Evolutionary conservation across 2,888 invertebrate species (phyloP).

Genomic region (Stratiomys singularior): DNA sequence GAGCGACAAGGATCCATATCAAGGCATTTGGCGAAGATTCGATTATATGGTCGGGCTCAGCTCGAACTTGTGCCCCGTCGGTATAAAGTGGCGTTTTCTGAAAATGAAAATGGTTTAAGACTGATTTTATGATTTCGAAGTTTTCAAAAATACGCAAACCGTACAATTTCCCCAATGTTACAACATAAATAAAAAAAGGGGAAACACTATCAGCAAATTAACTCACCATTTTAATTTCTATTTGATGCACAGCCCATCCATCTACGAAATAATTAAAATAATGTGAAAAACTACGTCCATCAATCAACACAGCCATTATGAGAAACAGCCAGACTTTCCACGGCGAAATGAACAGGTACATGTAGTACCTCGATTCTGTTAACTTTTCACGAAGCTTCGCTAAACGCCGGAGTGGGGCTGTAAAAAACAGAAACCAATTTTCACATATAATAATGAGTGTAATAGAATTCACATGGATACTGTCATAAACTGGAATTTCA

Average conservation of each 20-base stretch:
- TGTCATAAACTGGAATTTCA: background rate
- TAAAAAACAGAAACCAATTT: background rate
- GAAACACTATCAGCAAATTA: too few relatives aligned
- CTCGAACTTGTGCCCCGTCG: conserved; percentile 24
- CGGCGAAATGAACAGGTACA: conserved; percentile 77
- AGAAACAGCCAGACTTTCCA: conserved; percentile 83
- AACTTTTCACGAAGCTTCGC: conserved; percentile 68
- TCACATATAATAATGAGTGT: background rate
- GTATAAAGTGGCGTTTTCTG: conserved; percentile 44
- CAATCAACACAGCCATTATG: conserved; percentile 70
- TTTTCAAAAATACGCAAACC: background rate
- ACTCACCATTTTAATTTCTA: conserved; percentile 69
- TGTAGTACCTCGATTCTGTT: conserved; percentile 76
- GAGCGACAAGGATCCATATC: conserved; percentile 73
- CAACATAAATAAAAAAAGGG: too few relatives aligned
- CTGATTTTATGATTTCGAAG: too few relatives aligned
- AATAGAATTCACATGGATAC: background rate
- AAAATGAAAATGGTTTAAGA: background rate
- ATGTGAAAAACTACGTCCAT: conserved; percentile 57
- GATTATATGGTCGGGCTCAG: background rate
- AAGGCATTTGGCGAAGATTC: conserved; percentile 58
- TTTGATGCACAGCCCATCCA: conserved; percentile 68
- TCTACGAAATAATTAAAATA: conserved; percentile 66
- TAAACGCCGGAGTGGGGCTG: conserved; percentile 64
- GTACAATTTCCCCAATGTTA: too few relatives aligned